phyloP scores from a whole-genome alignment of 2,888 invertebrate genomes.

The Lepetodrilus schrolli region DNA sequence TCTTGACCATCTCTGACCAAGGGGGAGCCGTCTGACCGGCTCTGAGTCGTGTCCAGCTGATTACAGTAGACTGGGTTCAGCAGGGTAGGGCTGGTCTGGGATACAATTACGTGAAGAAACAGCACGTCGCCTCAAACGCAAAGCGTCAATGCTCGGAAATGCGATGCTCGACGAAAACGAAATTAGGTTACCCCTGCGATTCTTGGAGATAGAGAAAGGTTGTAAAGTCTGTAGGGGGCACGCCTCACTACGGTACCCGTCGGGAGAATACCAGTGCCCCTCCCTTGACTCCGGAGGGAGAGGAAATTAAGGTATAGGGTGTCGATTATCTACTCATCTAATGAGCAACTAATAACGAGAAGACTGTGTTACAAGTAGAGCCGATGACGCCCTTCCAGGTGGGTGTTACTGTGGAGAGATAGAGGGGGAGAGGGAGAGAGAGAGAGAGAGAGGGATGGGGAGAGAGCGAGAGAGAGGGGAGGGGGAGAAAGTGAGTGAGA shows the following conservation, averaged over 20 bases:
- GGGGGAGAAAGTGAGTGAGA: too few relatives aligned
- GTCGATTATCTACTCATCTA: not conserved
- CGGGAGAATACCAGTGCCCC: conserved; percentile 9
- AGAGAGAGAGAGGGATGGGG: too few relatives aligned
- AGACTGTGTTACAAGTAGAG: not conserved
- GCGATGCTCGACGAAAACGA: conserved; percentile 2
- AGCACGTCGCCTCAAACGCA: not conserved
- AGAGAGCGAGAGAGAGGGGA: too few relatives aligned
- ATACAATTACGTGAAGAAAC: not conserved
- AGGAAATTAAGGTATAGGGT: not conserved
- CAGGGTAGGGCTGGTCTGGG: not conserved
- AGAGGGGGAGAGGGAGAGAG: too few relatives aligned
- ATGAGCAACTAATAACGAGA: not conserved
- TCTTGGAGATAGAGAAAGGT: not conserved
- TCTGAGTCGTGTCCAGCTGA: not conserved
- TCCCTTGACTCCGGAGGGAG: not conserved
- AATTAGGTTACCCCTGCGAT: not conserved
- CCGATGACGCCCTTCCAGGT: not conserved
- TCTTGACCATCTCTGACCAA: not conserved
- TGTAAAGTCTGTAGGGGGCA: conserved; percentile 11
- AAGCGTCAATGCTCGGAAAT: conserved; percentile 12
- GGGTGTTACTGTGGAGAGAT: not conserved
- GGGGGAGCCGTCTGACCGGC: not conserved
- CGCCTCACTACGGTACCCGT: not conserved
- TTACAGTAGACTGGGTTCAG: not conserved